Conservation (phyloP, 2,888 invertebrate species). For the Nesidiocoris tenuis region DNA sequence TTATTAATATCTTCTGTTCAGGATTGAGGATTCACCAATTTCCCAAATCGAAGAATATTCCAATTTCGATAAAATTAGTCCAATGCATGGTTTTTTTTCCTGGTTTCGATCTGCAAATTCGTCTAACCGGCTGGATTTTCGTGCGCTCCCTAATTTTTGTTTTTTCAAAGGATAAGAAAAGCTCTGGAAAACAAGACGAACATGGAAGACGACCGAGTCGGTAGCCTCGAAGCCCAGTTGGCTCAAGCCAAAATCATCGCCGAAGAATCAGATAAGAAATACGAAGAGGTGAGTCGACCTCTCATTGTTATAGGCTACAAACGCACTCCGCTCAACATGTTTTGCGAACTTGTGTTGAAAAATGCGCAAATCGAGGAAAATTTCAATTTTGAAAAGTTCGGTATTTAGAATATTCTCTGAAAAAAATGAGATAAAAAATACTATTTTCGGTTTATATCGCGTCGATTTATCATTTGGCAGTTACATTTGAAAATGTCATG, state of each 20-base stretch:
- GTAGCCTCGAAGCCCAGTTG: slow-evolving; percentile 95
- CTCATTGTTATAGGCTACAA: not conserved
- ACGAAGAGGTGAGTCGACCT: slow-evolving; percentile 86
- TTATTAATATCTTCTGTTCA: no score
- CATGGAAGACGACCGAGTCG: slow-evolving; percentile 99
- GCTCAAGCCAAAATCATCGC: slow-evolving; percentile 99
- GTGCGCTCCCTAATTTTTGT: slow-evolving; percentile 6
- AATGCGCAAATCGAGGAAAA: not conserved
- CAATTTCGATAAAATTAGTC: no score
- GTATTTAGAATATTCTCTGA: no score
- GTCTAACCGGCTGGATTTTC: not conserved
- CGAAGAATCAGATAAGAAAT: slow-evolving; percentile 99
- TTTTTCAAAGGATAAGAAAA: slow-evolving; percentile 80
- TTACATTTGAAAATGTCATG: no score
- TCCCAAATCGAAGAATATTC: no score
- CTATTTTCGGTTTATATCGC: no score
- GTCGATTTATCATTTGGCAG: no score
- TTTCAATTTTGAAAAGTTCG: not conserved
- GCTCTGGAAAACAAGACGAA: slow-evolving; percentile 97
- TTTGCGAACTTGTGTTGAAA: not conserved
- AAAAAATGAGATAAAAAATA: no score
- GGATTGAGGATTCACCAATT: no score
- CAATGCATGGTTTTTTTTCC: not conserved
- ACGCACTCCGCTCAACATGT: not conserved
- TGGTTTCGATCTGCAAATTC: not conserved